Evolutionary conservation across 2,113 vertebrate genomes (phyloP), one percentile per base, ranked within the genome.

Genomic region (Zonotrichia leucophrys): DNA sequence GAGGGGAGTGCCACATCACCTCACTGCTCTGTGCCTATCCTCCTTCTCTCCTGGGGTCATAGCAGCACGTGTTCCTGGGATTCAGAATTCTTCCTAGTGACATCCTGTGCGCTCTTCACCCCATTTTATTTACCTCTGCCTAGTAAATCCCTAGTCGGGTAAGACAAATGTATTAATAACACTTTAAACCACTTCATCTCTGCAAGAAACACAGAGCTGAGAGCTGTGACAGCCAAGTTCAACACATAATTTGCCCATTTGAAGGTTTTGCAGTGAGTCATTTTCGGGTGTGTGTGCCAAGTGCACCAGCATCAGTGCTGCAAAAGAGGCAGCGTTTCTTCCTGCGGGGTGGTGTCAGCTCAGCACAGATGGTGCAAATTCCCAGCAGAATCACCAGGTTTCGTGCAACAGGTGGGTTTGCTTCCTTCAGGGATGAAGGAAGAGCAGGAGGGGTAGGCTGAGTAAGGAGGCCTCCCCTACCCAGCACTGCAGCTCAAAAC

Each of bases 261-360:
- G 27, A 68, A 31, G 17, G 14, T 60, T 87, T 83, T 58, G 6
- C 28, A 92, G 63, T 41, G 67, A 92, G 59, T 88, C 10, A 60
- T 56, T 69, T 44, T 35, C 3, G 30, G 30, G 15, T 78, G 35
- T 2, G 2, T 4, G 8, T 33, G 59, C 63, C 84, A 52, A 87
- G 50, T 1, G 30, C 15, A 0, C 30, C 0, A 0, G 60, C 60
- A 52, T 12, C 24, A 37, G 28, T 4, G 28, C 50, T 91, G 74
- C 17, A 9, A 41, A 8, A 42, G 12, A 55, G 60, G 66, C 22
- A 53, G 15, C 1, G 20, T n/a, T 91, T 69, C 72, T 44, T 44
- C 56, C 88, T 67, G 58, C 0, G 0, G n/a, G 50, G 44, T 47
- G 73, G 20, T 44, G 42, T 52, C 1, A 0, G 63, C 39, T 68